These are phyloP conservation scores for Martes martes DNA, from an alignment of 2,113 vertebrate species.

Conservation along the genomic window DNA sequence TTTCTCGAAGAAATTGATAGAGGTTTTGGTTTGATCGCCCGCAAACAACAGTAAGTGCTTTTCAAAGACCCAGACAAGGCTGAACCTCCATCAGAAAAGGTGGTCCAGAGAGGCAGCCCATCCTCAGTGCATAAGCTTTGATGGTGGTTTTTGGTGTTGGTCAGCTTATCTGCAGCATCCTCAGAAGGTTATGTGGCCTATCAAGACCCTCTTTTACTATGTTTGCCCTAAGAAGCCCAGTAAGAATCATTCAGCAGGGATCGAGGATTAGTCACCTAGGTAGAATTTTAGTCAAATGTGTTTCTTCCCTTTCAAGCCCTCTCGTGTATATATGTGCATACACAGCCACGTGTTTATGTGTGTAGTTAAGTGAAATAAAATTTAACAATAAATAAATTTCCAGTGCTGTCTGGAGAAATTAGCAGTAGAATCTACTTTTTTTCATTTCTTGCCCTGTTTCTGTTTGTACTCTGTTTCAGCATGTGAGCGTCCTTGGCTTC, in stretches of 20 bases:
- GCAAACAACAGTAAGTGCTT: slow-evolving; percentile 2
- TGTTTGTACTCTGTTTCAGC: background rate
- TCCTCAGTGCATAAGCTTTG: background rate
- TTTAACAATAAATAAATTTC: background rate
- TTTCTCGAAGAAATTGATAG: slow-evolving; percentile 67
- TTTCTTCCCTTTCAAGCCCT: background rate
- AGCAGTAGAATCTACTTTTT: background rate
- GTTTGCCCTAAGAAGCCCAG: background rate
- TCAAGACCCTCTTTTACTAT: background rate
- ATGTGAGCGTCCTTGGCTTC: background rate
- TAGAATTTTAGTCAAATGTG: background rate
- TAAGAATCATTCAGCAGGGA: background rate
- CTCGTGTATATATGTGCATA: background rate
- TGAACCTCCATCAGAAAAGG: background rate
- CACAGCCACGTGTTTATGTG: background rate
- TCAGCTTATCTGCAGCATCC: background rate
- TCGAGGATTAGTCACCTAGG: background rate
- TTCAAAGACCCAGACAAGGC: background rate
- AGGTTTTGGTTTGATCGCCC: slow-evolving; percentile 46
- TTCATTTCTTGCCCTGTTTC: background rate
- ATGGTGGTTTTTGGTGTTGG: background rate
- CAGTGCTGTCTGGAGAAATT: background rate
- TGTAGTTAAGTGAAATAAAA: background rate
- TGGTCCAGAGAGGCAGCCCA: background rate
- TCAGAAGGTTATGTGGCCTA: background rate